Evolutionary conservation across 2,797 vertebrate genomes (phyloP).

Genomic region (Melanotaenia parkinsoni): DNA sequence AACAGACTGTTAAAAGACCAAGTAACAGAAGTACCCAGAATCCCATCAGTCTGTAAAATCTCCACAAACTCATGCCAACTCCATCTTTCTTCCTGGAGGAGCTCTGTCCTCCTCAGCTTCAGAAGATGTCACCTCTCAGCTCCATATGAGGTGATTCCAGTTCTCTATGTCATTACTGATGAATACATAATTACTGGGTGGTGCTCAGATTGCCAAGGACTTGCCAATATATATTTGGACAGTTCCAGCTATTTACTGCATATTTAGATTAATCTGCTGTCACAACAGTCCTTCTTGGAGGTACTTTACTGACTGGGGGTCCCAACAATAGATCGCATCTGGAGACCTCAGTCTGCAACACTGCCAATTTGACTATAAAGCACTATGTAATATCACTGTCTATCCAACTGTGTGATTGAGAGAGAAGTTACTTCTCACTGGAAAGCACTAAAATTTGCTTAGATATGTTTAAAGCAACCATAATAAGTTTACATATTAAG

Average conservation of each 20-base stretch:
- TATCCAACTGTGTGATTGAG: slow-evolving; percentile 18
- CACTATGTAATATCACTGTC: slow-evolving; percentile 36
- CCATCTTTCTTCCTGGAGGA: slow-evolving; percentile 22
- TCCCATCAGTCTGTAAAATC: slow-evolving; percentile 45
- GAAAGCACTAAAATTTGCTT: slow-evolving; percentile 12
- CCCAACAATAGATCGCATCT: slow-evolving; percentile 40
- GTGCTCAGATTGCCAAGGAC: slow-evolving; percentile 80
- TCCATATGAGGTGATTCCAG: slow-evolving; percentile 42
- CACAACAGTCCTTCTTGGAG: slow-evolving; percentile 26
- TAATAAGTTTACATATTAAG: slow-evolving; percentile 21
- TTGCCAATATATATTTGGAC: slow-evolving; percentile 73
- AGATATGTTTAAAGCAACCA: slow-evolving; percentile 20
- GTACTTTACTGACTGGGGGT: slow-evolving; percentile 33
- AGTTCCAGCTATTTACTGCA: slow-evolving; percentile 62
- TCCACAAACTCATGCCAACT: slow-evolving; percentile 48
- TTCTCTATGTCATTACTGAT: slow-evolving; percentile 50
- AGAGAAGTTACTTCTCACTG: slow-evolving; percentile 22
- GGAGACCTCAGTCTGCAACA: slow-evolving; percentile 52
- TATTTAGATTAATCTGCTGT: slow-evolving; percentile 49
- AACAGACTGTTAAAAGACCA: slow-evolving; percentile 62
- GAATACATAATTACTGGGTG: slow-evolving; percentile 64
- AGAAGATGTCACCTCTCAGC: slow-evolving; percentile 43
- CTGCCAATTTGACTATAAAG: slow-evolving; percentile 70
- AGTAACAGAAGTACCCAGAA: slow-evolving; percentile 42
- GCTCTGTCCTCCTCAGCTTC: slow-evolving; percentile 35